These are phyloP conservation scores for Euwallacea fornicatus DNA, from an alignment of 1,140 invertebrate genomes.

Conservation along the genomic window DNA sequence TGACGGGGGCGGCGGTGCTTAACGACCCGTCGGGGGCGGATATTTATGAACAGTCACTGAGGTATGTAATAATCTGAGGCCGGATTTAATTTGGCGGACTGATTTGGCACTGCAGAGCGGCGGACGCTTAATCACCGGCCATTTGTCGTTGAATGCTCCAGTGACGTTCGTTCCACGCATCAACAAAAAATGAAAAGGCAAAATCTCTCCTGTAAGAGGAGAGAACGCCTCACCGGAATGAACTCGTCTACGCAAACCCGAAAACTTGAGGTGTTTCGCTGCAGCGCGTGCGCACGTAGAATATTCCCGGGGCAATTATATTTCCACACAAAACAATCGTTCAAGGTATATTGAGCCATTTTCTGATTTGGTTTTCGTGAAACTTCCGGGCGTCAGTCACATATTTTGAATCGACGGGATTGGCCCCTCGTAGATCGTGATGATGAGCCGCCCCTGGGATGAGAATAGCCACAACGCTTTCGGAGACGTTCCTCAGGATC, in stretches of 20 bases:
- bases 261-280: not conserved
- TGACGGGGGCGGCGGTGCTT: constrained; percentile 12
- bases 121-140: constrained; percentile 51
- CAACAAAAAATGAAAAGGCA: no score
- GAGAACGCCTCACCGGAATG: not conserved
- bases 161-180: not conserved
- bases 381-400: constrained; percentile 69
- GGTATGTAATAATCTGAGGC: constrained; percentile 69
- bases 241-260: not conserved
- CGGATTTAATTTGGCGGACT: constrained; percentile 68
- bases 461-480: constrained; percentile 70
- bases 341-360: constrained; percentile 64
- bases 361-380: constrained; percentile 67
- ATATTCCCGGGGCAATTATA: no score
- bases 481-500: constrained; percentile 70
- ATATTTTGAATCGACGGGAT: constrained; percentile 70
- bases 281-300: no score
- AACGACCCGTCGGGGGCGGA: constrained; percentile 41
- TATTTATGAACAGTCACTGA: constrained; percentile 68
- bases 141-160: constrained; percentile 22
- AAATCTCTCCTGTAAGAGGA: no score
- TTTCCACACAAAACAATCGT: not conserved
- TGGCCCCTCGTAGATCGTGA: constrained; percentile 78
- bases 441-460: constrained; percentile 93
- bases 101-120: constrained; percentile 56